Evolutionary conservation across 2,888 invertebrate genomes (phyloP), one percentile per base, ranked within the genome.

Genomic region (Meloe dianella): DNA sequence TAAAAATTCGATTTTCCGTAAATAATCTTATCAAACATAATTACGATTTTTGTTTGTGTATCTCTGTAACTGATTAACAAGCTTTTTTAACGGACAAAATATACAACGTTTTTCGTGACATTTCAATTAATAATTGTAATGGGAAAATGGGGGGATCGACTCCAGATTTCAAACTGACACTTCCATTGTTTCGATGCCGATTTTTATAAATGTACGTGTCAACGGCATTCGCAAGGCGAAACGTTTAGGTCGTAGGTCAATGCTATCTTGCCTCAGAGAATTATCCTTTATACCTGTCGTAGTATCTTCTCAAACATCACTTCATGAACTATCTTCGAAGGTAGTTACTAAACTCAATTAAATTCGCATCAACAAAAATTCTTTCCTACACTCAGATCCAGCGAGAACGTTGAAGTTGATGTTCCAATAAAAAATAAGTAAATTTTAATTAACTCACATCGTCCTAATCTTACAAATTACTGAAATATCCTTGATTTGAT

Each of bases 121-220:
- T 59, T 59, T 67, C 69, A 65, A 73, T 73, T 72, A 71, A 73
- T 73, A 73, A 73, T 70, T 73, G 69, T 71, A 70, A 72, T 73
- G 71, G 70, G 67, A 41, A 63, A 38, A 38, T n/a, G n/a, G n/a
- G 38, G 38, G 66, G 71, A 71, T 71, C 69, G 66, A 61, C 64
- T 64, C 61, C 70, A 71, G 70, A 71, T 73, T 73, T 67, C 60
- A 65, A 61, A 57, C 67, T 65, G 68, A 64, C 68, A 64, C 67
- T 71, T 64, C 70, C 73, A 69, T 70, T 73, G 71, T 71, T 73
- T 71, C 71, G 69, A 66, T 64, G 70, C 64, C 67, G 65, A 64
- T 71, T 73, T n/a, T 71, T 72, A 73, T 73, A 70, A 73, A 73
- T 73, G 71, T 67, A 59, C 60, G 65, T 63, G 73, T 71, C 71